These are phyloP conservation scores for Callitettix versicolor DNA, from an alignment of 1,140 invertebrate species.

Conservation along the genomic window DNA sequence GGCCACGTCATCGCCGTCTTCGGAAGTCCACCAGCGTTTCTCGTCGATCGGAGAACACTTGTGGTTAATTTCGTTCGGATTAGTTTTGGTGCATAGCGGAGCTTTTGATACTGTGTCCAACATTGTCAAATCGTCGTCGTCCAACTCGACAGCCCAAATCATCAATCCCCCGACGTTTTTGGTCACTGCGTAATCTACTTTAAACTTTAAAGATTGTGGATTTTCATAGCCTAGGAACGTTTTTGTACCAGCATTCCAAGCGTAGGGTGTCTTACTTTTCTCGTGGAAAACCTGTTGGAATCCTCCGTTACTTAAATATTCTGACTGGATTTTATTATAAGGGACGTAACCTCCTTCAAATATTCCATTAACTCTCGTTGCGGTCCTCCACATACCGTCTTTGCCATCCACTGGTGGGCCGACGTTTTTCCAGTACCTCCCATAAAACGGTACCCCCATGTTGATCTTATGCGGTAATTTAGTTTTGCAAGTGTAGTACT, in stretches of 20 bases:
- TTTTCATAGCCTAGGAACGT: conserved; percentile 21
- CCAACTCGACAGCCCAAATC: conserved; percentile 21
- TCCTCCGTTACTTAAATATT: conserved; percentile 8
- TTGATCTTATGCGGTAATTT: conserved; percentile 19
- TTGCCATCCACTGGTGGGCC: conserved; percentile 12
- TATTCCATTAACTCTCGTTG: conserved; percentile 10
- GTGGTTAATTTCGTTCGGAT: conserved; percentile 15
- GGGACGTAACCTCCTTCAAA: conserved; percentile 19
- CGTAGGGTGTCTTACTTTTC: conserved; percentile 17
- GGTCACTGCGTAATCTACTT: conserved; percentile 18
- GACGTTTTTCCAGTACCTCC: conserved; percentile 20
- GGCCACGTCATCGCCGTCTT: conserved; percentile 18
- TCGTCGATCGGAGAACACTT: conserved; percentile 22
- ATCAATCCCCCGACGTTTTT: conserved; percentile 22
- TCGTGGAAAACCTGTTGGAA: conserved; percentile 17
- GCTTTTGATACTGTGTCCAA: conserved; percentile 11
- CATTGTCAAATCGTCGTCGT: conserved; percentile 18
- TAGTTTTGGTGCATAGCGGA: conserved; percentile 7
- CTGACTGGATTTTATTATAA: conserved; percentile 10
- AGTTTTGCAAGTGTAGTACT: conserved; percentile 19
- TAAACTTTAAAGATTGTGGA: conserved; percentile 11
- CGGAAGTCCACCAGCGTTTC: conserved; percentile 22
- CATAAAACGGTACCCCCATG: conserved; percentile 22
- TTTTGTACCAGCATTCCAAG: conserved; percentile 12
- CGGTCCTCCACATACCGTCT: conserved; percentile 17